phyloP scores from a whole-genome alignment of 2,888 invertebrate genomes.

The Eristalis tenax region DNA sequence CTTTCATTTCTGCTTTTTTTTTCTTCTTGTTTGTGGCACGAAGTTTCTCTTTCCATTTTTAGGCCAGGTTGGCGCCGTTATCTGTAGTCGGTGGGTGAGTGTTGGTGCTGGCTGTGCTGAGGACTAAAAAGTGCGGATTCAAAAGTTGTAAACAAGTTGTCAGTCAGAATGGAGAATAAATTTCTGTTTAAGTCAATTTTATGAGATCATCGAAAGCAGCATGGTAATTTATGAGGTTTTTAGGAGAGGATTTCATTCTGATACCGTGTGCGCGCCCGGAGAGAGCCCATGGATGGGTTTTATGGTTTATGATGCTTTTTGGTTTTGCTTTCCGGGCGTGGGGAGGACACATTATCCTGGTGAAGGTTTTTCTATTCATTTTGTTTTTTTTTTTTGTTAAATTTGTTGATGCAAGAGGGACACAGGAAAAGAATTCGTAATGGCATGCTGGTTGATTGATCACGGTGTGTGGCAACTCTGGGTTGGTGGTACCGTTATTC shows the following conservation, averaged over 20 bases:
- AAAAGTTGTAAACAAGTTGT: slow-evolving; percentile 67
- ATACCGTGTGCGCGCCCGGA: background rate
- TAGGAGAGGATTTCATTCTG: background rate
- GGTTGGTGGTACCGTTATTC: background rate
- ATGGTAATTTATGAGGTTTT: slow-evolving; percentile 35
- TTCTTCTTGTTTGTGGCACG: background rate
- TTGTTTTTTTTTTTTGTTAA: slow-evolving; percentile 4
- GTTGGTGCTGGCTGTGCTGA: background rate
- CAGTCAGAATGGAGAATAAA: slow-evolving; percentile 48
- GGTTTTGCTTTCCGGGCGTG: background rate
- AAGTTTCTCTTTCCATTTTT: background rate
- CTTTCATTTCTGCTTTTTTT: slow-evolving; percentile 1
- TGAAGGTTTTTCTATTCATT: background rate
- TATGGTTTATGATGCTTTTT: slow-evolving; percentile 12
- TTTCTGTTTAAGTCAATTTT: slow-evolving; percentile 52
- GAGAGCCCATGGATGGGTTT: slow-evolving; percentile 16
- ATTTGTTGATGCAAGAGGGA: background rate
- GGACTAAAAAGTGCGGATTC: background rate
- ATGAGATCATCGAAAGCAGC: slow-evolving; percentile 40
- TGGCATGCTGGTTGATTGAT: slow-evolving; percentile 31
- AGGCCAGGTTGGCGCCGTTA: slow-evolving; percentile 30
- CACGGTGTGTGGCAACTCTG: background rate
- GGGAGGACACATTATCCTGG: background rate
- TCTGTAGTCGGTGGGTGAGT: background rate
- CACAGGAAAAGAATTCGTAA: slow-evolving; percentile 22